Base-by-base conservation (phyloP, 2,797 vertebrate genomes). In the Oreochromis grahami region DNA sequence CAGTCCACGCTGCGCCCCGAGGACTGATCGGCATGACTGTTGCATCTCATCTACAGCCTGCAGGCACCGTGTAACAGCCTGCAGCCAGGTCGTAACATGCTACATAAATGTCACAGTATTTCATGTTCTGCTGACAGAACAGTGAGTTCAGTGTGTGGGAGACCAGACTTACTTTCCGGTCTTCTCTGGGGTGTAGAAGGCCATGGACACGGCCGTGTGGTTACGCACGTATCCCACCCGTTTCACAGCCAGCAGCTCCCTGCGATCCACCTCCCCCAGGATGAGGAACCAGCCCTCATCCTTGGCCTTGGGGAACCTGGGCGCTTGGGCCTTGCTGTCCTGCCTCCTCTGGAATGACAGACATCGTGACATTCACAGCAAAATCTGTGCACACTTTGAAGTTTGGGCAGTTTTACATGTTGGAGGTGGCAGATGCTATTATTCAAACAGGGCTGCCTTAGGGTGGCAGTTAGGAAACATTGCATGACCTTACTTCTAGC, bases 231-330 rank as follows among this genome's bases (percentile, higher is more conserved):
- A 98, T 84, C 98, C 98, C n/a, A 98, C 87, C 88, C 98, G 97
- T 90, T 99, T 99, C 91, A 99, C 84, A 48, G 98, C 99, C 11
- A 99, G 95, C 82, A 99, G 97, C 80, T 98, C 97, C 93, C 94
- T 97, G 89, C 96, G 98, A 77, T 99, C 98, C 11, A 98, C 97
- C 94, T 99, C 98, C 56, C 99, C 99, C 77, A 99, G 0, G 80
- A 99, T 94, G 56, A 99, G 94, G 96, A 99, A 97, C 98, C 98
- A 99, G 78, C 98, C 98, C 95, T 99, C 98, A 53, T 99, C 98
- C 92, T 99, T 99, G 13, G 60, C 65, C 91, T 99, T 99, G 79
- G 98, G 97, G 90, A 99, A 99, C 70, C 97, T 95, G 34, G 98
- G 97, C 51, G 98, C 96, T 88, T 97, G 86, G 17, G 97, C 98